These are phyloP conservation scores for Tenualosa thibaudeaui DNA, from an alignment of 2,797 vertebrate genomes.

Conservation along the genomic window DNA sequence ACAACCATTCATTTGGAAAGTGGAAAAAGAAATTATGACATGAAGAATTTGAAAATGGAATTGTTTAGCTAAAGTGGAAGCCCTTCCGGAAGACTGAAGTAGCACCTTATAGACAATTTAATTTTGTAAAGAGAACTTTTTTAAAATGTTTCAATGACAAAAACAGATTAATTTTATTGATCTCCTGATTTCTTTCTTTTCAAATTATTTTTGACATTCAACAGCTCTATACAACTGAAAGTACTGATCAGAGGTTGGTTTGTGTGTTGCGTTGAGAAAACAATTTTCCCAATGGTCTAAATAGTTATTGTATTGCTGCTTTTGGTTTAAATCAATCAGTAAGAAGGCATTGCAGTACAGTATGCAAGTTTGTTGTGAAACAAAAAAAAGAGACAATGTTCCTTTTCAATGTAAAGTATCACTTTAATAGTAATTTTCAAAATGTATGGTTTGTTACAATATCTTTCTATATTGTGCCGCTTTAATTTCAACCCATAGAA, in stretches of 20 bases:
- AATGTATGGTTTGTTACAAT: slow-evolving; percentile 95
- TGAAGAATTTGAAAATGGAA: slow-evolving; percentile 76
- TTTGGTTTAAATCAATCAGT: slow-evolving; percentile 73
- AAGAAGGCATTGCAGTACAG: slow-evolving; percentile 70
- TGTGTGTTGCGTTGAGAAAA: slow-evolving; percentile 58
- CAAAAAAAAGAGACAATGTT: slow-evolving; percentile 72
- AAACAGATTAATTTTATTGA: slow-evolving; percentile 68
- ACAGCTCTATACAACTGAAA: slow-evolving; percentile 63
- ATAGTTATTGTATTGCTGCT: slow-evolving; percentile 69
- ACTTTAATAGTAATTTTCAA: slow-evolving; percentile 94
- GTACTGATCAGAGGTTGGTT: slow-evolving; percentile 69
- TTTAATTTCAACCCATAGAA: slow-evolving; percentile 75
- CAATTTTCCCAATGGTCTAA: slow-evolving; percentile 63
- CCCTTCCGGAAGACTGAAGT: slow-evolving; percentile 86
- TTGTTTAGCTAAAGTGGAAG: slow-evolving; percentile 86
- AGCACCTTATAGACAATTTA: slow-evolving; percentile 83
- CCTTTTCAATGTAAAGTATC: slow-evolving; percentile 88
- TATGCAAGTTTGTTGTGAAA: slow-evolving; percentile 88
- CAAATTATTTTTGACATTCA: slow-evolving; percentile 61
- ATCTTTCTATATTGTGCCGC: slow-evolving; percentile 84
- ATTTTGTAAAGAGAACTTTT: slow-evolving; percentile 73
- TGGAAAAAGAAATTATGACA: slow-evolving; percentile 69
- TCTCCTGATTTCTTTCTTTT: slow-evolving; percentile 56
- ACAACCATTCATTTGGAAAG: slow-evolving; percentile 50
- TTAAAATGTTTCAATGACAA: slow-evolving; percentile 68